Base-by-base conservation (phyloP, 2,888 invertebrate genomes). In the Polylopha cassiicola region DNA sequence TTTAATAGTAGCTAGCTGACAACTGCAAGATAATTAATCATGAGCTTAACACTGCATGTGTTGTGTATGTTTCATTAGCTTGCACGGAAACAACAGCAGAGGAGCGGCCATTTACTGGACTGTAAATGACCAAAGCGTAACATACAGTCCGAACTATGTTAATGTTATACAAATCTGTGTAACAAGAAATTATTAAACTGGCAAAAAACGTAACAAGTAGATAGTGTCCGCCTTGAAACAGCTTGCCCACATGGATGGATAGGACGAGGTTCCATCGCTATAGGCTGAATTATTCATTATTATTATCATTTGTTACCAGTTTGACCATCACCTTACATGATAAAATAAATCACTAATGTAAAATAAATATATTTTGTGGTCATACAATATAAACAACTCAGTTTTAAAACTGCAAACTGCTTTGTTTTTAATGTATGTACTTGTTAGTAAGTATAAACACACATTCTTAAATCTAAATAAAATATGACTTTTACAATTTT, bases 301-400 rank as follows among this genome's bases (percentile, higher is more conserved):
- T 9, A 38, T 39, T 28, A 28, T 5, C 23, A 33, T 39, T 49
- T 51, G 58, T 47, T 61, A 53, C 61, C 70, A 67, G 61, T 62
- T 64, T 62, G 36, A 57, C 80, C 80, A 55, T 68, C 80, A 80
- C 79, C 80, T 67, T 69, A 72, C 59, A 56, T 51, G n/a, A n/a
- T 55, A 48, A 51, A 54, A 53, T 17, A 24, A 33, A 10, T 31
- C 32, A 39, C 39, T 17, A 37, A 41, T 28, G 41, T 41, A 34
- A 20, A 10, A 30, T 11, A 6, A 16, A 28, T 10, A 16, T 16
- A 28, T 16, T 15, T 10, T 10, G 6, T n/a, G 17, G 8, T 17
- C 17, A 15, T 28, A 9, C 4, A 28, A n/a, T 22, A 30, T 24
- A 47, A 48, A 44, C 46, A 57, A 51, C 41, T 44, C 51, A 48